A percentile compares a stretch with the other conserved stretches of the same genome.
phyloP scores from a whole-genome alignment of 2,797 vertebrate genomes.

The Artibeus jamaicensis region DNA sequence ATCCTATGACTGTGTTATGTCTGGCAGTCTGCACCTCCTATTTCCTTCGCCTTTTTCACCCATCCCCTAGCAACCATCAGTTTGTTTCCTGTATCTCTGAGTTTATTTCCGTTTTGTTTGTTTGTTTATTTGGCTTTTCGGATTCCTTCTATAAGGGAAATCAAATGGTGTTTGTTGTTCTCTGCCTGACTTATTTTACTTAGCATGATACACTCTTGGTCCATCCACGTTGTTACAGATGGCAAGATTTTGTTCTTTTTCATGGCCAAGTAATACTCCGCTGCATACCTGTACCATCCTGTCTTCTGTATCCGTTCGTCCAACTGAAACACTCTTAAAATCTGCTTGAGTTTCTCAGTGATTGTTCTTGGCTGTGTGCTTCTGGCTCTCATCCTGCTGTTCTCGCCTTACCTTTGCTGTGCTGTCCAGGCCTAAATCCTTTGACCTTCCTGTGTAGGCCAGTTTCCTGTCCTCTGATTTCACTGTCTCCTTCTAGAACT shows the following conservation, averaged over 20 bases:
- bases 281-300: rapidly evolving
- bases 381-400: not conserved
- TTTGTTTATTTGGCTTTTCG: not conserved
- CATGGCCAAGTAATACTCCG: not conserved
- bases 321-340: not conserved
- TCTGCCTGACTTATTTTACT: not conserved
- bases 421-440: not conserved
- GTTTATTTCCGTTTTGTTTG: not conserved
- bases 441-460: not conserved
- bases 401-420: not conserved
- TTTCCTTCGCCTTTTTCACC: not conserved
- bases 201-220: not conserved
- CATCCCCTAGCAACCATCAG: not conserved
- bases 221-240: not conserved
- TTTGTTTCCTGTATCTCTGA: not conserved
- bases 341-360: not conserved
- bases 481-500: not conserved
- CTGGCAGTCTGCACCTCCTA: not conserved
- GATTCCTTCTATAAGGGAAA: not conserved
- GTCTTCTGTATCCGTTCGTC: not conserved
- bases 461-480: not conserved
- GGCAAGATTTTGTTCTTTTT: not conserved
- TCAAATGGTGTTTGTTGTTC: not conserved
- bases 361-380: rapidly evolving
- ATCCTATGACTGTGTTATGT: too few species aligned